These are phyloP conservation scores for Drosophila ohnishii DNA, from an alignment of 1,140 invertebrate genomes.

Conservation along the genomic window DNA sequence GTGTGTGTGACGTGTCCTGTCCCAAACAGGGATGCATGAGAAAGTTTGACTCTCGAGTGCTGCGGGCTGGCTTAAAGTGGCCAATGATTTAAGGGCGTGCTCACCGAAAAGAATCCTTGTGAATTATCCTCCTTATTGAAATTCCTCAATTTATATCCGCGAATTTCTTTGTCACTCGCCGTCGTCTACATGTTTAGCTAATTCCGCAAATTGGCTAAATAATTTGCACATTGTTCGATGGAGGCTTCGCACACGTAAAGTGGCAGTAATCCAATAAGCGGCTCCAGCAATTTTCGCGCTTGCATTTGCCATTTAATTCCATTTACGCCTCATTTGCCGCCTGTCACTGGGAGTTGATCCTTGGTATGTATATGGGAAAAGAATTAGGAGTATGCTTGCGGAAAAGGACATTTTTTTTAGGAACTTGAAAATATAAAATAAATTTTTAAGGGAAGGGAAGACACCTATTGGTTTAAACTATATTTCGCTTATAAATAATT, in stretches of 20 bases:
- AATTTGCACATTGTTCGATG: slow-evolving; percentile 70
- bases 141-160: slow-evolving; percentile 46
- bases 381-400: not conserved
- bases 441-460: not conserved
- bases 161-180: slow-evolving; percentile 41
- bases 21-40: slow-evolving; percentile 75
- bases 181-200: slow-evolving; percentile 39
- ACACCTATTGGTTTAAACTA: too few relatives aligned
- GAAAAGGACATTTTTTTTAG: too few relatives aligned
- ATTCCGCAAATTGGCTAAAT: slow-evolving; percentile 73
- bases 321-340: slow-evolving; percentile 76
- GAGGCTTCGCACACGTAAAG: slow-evolving; percentile 29
- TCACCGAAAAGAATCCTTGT: slow-evolving; percentile 7
- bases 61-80: slow-evolving; percentile 64
- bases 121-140: slow-evolving; percentile 34
- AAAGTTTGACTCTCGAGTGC: slow-evolving; percentile 65
- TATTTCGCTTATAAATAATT: too few relatives aligned
- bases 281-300: slow-evolving; percentile 69
- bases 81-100: slow-evolving; percentile 34
- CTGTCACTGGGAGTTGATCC: slow-evolving; percentile 36
- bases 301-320: slow-evolving; percentile 79
- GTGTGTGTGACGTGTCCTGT: slow-evolving; percentile 68
- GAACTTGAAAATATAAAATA: not conserved
- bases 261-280: slow-evolving; percentile 75
- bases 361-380: slow-evolving; percentile 1